Percentiles rank a stretch among this genome's conserved stretches.
Evolutionary conservation across 2,797 vertebrate species (phyloP).

Genomic region (Carcharodon carcharias): DNA sequence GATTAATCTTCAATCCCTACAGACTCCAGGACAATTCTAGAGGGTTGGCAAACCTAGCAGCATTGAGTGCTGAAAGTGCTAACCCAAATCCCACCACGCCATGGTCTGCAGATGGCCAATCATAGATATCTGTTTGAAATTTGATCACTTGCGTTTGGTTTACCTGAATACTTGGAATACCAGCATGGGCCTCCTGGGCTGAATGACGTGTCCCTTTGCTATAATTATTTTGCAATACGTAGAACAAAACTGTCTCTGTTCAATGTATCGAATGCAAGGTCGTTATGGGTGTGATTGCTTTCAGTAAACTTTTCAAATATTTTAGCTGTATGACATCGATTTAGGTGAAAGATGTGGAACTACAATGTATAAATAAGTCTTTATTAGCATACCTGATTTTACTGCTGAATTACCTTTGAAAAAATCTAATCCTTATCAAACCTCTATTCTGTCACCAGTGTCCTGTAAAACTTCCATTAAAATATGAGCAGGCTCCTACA

Average conservation of each 20-base stretch:
- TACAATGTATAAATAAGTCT: not conserved
- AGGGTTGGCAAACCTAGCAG: not conserved
- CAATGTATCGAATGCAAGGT: not conserved
- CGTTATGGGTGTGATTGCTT: not conserved
- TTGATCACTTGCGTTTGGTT: not conserved
- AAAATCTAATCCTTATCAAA: not conserved
- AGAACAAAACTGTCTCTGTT: not conserved
- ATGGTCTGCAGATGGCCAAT: not conserved
- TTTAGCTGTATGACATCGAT: not conserved
- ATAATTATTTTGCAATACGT: no score
- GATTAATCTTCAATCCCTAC: not conserved
- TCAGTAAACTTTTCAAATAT: not conserved
- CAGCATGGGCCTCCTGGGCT: no score
- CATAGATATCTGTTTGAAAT: not conserved
- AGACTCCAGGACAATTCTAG: no score
- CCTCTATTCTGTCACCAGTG: not conserved
- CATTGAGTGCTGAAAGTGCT: not conserved
- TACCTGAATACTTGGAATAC: not conserved
- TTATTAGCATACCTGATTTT: not conserved
- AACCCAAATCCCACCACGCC: not conserved
- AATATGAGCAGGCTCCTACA: not conserved
- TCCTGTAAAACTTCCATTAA: not conserved
- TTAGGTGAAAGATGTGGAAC: not conserved
- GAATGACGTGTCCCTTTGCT: no score
- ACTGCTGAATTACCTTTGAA: not conserved